These are phyloP conservation scores for Drosophila picticornis DNA, from an alignment of 2,888 invertebrate genomes.

Conservation along the genomic window DNA sequence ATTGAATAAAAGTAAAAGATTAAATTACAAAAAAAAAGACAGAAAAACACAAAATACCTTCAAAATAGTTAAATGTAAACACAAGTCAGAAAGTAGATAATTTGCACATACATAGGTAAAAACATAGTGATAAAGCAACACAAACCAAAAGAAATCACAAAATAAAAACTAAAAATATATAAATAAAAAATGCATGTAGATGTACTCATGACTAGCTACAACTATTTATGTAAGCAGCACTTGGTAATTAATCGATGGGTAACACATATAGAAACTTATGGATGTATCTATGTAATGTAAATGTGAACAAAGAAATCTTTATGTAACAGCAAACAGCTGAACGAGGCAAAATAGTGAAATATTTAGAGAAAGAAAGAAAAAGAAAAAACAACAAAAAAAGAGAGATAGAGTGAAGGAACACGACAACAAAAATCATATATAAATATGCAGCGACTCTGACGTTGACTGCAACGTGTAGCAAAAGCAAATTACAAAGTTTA, in stretches of 20 bases:
- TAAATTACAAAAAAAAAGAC: constrained; percentile 8
- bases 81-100: constrained; percentile 54
- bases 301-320: constrained; percentile 54
- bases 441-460: constrained; percentile 44
- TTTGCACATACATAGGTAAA: constrained; percentile 53
- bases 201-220: constrained; percentile 50
- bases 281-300: constrained; percentile 73
- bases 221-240: constrained; percentile 43
- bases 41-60: constrained; percentile 33
- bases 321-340: constrained; percentile 28
- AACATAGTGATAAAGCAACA: constrained; percentile 61
- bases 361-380: constrained; percentile 57
- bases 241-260: constrained; percentile 31
- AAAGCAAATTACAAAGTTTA: constrained; percentile 74
- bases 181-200: constrained; percentile 35
- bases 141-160: constrained; percentile 42
- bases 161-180: constrained; percentile 14
- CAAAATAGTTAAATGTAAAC: constrained; percentile 56
- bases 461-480: constrained; percentile 67
- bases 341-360: constrained; percentile 62
- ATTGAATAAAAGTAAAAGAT: constrained; percentile 8
- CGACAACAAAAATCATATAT: constrained; percentile 9
- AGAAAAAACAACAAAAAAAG: neutral
- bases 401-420: neutral
- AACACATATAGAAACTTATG: constrained; percentile 52